Evolutionary conservation across 2,797 vertebrate species (phyloP).

Genomic region (Eulemur albifrons): DNA sequence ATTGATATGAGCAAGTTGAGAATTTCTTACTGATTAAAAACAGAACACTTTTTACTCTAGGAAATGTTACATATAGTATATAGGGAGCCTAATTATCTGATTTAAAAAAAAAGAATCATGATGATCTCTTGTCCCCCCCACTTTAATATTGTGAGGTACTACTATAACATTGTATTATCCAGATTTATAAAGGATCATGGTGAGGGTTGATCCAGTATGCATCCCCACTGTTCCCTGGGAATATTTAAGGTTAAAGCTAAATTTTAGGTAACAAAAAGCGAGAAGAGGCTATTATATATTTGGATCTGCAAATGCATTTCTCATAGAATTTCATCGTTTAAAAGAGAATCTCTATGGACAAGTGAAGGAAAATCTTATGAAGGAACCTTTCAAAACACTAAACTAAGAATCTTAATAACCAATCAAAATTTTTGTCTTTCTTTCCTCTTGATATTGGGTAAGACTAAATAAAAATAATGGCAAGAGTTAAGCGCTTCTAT

Average conservation of each 20-base stretch:
- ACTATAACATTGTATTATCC: neutral
- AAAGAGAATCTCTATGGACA: neutral
- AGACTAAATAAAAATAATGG: conserved; percentile 21
- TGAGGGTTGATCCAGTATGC: neutral
- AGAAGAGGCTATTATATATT: neutral
- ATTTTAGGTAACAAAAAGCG: neutral
- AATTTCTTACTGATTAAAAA: neutral
- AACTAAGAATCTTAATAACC: neutral
- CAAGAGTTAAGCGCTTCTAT: neutral
- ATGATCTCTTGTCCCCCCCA: neutral
- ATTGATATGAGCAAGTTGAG: conserved; percentile 32
- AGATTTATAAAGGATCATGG: neutral
- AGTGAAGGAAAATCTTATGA: conserved; percentile 21
- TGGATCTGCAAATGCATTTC: neutral
- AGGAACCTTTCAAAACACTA: neutral
- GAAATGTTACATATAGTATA: neutral
- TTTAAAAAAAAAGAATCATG: conserved; percentile 53
- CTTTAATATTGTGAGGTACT: neutral
- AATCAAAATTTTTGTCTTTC: neutral
- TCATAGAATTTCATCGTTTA: neutral
- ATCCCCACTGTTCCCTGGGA: neutral
- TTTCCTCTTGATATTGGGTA: neutral
- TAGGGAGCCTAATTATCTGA: conserved; percentile 29
- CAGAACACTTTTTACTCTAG: neutral
- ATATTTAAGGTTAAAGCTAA: neutral